Conservation (phyloP, 2,888 invertebrate genomes). For the Punctoribates punctum region DNA sequence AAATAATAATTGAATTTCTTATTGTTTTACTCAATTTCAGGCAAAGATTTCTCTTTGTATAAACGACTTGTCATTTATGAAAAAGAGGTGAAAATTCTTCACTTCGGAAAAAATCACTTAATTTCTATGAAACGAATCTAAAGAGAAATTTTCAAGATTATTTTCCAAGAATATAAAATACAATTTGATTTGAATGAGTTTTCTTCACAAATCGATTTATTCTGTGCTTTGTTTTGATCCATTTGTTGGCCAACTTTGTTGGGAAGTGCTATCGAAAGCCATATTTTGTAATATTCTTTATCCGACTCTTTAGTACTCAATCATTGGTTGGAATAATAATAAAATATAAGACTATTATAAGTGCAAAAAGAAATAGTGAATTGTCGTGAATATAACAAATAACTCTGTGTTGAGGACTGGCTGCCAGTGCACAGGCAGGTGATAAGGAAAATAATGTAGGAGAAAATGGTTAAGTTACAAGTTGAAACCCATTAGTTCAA, state of each 20-base stretch:
- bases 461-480: constrained; percentile 21
- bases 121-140: background rate
- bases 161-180: no score
- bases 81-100: background rate
- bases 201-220: no score
- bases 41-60: background rate
- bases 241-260: background rate
- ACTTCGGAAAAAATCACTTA: background rate
- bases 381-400: constrained; percentile 31
- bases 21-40: background rate
- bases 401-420: background rate
- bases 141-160: background rate
- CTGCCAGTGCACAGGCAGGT: constrained; percentile 20
- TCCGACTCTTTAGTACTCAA: background rate
- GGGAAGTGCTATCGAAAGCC: no score
- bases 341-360: constrained; percentile 7
- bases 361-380: background rate
- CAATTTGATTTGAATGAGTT: no score
- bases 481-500: constrained; percentile 23
- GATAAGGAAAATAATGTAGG: background rate
- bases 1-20: background rate
- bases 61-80: background rate
- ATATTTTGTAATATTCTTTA: no score
- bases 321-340: constrained; percentile 3
- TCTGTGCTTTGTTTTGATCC: no score